A percentile compares a stretch with the other conserved stretches of the same genome.
phyloP scores from a whole-genome alignment of 2,888 invertebrate genomes.

The Chouioia cunea region DNA sequence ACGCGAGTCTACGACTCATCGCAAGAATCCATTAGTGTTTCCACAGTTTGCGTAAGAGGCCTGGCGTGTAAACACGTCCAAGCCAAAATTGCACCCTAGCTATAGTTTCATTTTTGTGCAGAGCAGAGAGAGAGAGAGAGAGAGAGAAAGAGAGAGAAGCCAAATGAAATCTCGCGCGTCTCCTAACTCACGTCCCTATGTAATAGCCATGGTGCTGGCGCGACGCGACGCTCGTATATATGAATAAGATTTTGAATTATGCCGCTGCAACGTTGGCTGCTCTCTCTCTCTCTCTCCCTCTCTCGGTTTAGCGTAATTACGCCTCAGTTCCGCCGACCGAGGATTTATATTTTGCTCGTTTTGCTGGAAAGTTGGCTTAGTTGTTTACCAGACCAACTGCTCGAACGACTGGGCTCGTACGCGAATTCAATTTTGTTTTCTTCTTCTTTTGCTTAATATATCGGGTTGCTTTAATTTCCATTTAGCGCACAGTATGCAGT shows the following conservation, averaged over 20 bases:
- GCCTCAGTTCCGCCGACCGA: background rate
- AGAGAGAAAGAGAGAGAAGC: background rate
- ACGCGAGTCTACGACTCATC: constrained; percentile 30
- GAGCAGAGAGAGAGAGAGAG: background rate
- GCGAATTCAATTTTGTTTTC: too few species aligned
- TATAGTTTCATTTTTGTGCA: background rate
- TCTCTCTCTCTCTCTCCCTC: background rate
- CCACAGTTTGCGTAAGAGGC: constrained; percentile 31
- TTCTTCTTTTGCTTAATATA: too few species aligned
- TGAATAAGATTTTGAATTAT: constrained; percentile 35
- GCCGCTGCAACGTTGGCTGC: background rate
- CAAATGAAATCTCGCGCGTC: constrained; percentile 33
- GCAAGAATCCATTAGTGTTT: constrained; percentile 49
- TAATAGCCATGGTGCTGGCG: too few species aligned
- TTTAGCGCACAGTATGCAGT: too few species aligned
- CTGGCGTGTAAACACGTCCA: background rate
- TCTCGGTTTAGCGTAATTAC: constrained; percentile 8
- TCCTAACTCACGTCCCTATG: constrained; percentile 5
- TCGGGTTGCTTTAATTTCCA: too few species aligned
- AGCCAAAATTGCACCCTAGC: constrained; percentile 12
- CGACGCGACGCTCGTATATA: too few species aligned
- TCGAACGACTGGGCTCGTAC: too few species aligned
- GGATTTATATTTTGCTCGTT: too few species aligned
- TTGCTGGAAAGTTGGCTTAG: too few species aligned
- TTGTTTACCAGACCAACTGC: too few species aligned